Evolutionary conservation across 2,113 vertebrate species (phyloP), one percentile per base, ranked within the genome.

Genomic region (Nesospiza acunhae): DNA sequence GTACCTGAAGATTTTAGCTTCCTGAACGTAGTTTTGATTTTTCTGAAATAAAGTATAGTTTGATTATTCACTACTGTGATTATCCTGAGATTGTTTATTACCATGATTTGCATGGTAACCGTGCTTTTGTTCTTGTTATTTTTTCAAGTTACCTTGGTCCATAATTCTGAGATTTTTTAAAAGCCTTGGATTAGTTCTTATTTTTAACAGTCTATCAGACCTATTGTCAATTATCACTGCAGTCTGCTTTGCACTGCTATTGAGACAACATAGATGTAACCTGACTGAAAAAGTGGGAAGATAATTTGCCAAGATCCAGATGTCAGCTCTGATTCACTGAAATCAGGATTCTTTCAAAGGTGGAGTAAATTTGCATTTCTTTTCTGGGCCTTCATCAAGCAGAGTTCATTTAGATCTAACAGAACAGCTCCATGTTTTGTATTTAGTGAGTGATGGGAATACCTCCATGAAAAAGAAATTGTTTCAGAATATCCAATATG

Each of bases 11-110:
- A 84, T 88, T 96, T 96, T 95, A 93, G 93, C 85, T 88, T 94
- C 90, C 84, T 93, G 49, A 95, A 81, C 2, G 69, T 89, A 94
- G 82, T 94, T 96, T 96, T 95, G 83, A 63, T 93, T 96, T 97
- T 95, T 97, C 94, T 95, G 86, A 97, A 98, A 98, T 98, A 98
- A 98, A 98, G 55, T 87, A 87, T 90, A 95, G 85, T 94, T 96
- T 94, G 88, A 84, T 95, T 97, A 97, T 96, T 94, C 91, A 93
- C 70, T 49, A 76, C 68, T 92, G 49, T 58, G 83, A 74, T 94
- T 81, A 62, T 24, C 27, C 33, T 60, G 60, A 89, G 39, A 52
- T 37, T 70, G 42, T 87, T 97, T 90, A 42, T 96, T 94, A 58
- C 62, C 2, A 2, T 63, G 47, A 50, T 69, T 86, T 73, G 53